Conservation (phyloP, 2,888 invertebrate genomes). For the Adela reaumurella region DNA sequence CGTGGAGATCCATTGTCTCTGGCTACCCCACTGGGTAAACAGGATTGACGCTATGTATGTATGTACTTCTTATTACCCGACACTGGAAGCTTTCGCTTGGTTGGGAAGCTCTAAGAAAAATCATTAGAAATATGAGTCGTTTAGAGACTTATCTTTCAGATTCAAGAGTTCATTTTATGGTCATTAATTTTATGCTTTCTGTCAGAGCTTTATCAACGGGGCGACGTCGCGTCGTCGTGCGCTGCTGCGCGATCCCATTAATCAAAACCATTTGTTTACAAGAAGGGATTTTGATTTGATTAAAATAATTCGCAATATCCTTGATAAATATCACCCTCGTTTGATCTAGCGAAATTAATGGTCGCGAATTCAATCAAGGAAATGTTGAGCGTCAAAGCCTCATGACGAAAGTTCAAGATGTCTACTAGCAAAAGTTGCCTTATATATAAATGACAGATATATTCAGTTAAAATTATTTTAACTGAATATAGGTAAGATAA, state of each 20-base stretch:
- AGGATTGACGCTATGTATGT: no score
- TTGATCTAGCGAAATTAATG: conserved; percentile 55
- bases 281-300: conserved; percentile 58
- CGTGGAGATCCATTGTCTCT: no score
- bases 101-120: conserved; percentile 43
- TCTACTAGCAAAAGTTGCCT: neutral
- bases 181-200: conserved; percentile 55
- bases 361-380: conserved; percentile 53
- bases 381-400: conserved; percentile 13
- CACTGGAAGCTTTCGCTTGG: no score
- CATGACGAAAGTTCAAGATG: neutral
- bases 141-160: conserved; percentile 52
- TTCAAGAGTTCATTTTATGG: conserved; percentile 58
- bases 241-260: conserved; percentile 55
- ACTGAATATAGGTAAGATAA: no score
- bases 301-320: conserved; percentile 59
- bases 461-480: no score
- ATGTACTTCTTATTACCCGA: no score
- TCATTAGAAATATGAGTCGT: conserved; percentile 50
- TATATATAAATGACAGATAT: neutral
- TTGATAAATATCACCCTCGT: conserved; percentile 58
- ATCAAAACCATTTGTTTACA: conserved; percentile 59
- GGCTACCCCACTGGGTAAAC: no score
- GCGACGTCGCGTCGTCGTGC: conserved; percentile 26
- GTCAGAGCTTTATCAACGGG: conserved; percentile 53